Conservation (phyloP, 2,888 invertebrate species). For the Lingula anatina region DNA sequence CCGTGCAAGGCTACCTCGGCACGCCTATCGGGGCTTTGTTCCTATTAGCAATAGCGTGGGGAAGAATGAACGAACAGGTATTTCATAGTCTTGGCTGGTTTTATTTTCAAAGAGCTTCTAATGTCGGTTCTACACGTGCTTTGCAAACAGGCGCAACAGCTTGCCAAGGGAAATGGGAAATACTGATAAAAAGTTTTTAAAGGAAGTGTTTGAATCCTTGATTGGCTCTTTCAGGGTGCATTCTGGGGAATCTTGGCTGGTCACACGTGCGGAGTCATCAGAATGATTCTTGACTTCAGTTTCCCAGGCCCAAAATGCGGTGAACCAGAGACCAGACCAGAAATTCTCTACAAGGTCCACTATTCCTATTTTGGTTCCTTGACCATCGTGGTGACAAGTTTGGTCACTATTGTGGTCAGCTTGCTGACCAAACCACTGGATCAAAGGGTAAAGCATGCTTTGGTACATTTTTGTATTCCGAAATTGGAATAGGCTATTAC, state of each 20-base stretch:
- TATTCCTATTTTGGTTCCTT: conserved; percentile 41
- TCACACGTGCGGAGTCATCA: conserved; percentile 48
- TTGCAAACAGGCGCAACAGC: too few species aligned
- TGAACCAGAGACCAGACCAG: conserved; percentile 48
- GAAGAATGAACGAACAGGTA: conserved; percentile 40
- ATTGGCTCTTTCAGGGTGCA: conserved; percentile 38
- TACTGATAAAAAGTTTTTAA: too few species aligned
- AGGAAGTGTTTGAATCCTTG: too few species aligned
- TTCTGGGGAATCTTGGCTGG: conserved; percentile 54
- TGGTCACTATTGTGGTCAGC: conserved; percentile 30
- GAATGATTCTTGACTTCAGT: conserved; percentile 54
- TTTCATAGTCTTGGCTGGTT: not conserved
- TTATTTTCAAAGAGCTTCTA: too few species aligned
- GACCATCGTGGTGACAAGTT: conserved; percentile 25
- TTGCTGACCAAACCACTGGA: conserved; percentile 21
- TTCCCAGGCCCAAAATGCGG: conserved; percentile 52
- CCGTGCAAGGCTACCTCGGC: conserved; percentile 44
- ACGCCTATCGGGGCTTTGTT: conserved; percentile 43
- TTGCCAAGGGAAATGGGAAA: too few species aligned
- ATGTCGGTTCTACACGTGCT: too few species aligned
- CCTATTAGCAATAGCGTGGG: conserved; percentile 36
- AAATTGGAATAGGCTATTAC: too few species aligned
- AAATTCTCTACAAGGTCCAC: conserved; percentile 32
- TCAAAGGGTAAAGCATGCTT: too few species aligned
- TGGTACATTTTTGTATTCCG: too few species aligned